These are phyloP conservation scores for Dexiosoma caninum DNA, from an alignment of 2,888 invertebrate species.

Conservation along the genomic window DNA sequence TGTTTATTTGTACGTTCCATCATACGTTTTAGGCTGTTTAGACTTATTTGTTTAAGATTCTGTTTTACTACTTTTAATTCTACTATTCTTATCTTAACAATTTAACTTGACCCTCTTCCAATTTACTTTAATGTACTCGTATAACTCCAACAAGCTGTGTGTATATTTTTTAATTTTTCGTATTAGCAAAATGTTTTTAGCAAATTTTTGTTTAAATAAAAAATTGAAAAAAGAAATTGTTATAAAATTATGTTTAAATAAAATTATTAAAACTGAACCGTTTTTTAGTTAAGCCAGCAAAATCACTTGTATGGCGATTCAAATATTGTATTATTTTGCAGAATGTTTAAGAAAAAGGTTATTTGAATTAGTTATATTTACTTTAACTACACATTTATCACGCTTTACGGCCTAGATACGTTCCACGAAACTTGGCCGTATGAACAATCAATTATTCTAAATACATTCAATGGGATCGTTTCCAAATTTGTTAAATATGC, in stretches of 20 bases:
- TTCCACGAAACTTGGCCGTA: too few relatives aligned
- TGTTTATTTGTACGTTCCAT: constrained; percentile 5
- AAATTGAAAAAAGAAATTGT: constrained; percentile 50
- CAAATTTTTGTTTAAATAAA: constrained; percentile 59
- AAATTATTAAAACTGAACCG: constrained; percentile 18
- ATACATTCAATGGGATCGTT: too few relatives aligned
- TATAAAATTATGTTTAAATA: constrained; percentile 53
- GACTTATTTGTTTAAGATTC: constrained; percentile 37
- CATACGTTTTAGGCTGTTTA: constrained; percentile 61
- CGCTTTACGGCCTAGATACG: too few relatives aligned
- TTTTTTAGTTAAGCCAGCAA: too few relatives aligned
- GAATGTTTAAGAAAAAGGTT: too few relatives aligned
- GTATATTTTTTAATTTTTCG: constrained; percentile 43
- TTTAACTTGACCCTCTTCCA: constrained; percentile 20
- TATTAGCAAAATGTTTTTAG: constrained; percentile 62
- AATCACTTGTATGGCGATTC: too few relatives aligned
- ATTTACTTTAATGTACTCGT: constrained; percentile 31
- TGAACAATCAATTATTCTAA: too few relatives aligned
- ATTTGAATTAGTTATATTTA: too few relatives aligned
- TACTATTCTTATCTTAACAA: constrained; percentile 21
- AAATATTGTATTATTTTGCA: too few relatives aligned
- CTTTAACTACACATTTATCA: too few relatives aligned
- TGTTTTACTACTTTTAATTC: constrained; percentile 26
- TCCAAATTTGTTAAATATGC: too few relatives aligned
- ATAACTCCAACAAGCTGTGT: constrained; percentile 42